These are phyloP conservation scores for Plutomurus gul DNA, from an alignment of 1,140 invertebrate species.

Conservation along the genomic window DNA sequence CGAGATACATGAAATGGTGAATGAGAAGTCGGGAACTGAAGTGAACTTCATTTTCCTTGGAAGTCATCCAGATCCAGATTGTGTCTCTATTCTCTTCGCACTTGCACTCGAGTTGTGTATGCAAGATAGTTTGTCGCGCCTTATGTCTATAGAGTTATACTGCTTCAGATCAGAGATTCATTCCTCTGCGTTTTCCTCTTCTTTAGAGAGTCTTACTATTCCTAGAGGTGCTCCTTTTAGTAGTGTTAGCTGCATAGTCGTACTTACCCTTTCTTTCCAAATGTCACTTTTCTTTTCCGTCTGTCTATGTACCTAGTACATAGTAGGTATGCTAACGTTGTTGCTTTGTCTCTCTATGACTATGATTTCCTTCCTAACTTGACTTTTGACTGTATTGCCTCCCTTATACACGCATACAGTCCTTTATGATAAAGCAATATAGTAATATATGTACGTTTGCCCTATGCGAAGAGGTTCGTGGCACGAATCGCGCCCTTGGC, in stretches of 20 bases:
- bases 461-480: not conserved
- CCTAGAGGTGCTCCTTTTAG: too few species aligned
- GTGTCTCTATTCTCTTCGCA: conserved; percentile 1
- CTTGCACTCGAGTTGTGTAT: too few species aligned
- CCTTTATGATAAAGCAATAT: not conserved
- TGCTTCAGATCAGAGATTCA: too few species aligned
- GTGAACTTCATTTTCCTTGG: conserved; percentile 31
- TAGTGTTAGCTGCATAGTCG: too few species aligned
- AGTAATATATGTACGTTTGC: not conserved
- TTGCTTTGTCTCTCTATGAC: too few species aligned
- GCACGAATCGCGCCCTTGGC: not conserved
- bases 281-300: conserved; percentile 19
- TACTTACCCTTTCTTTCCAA: not conserved
- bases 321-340: too few species aligned
- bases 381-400: too few species aligned
- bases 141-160: too few species aligned
- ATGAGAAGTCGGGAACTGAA: not conserved
- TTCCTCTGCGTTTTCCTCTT: too few species aligned
- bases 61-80: not conserved
- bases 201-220: too few species aligned
- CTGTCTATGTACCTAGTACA: not conserved
- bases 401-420: not conserved
- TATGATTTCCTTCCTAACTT: too few species aligned
- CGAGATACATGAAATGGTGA: not conserved
- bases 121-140: too few species aligned